Conservation (phyloP, 2,888 invertebrate species). For the Brassicogethes aeneus region DNA sequence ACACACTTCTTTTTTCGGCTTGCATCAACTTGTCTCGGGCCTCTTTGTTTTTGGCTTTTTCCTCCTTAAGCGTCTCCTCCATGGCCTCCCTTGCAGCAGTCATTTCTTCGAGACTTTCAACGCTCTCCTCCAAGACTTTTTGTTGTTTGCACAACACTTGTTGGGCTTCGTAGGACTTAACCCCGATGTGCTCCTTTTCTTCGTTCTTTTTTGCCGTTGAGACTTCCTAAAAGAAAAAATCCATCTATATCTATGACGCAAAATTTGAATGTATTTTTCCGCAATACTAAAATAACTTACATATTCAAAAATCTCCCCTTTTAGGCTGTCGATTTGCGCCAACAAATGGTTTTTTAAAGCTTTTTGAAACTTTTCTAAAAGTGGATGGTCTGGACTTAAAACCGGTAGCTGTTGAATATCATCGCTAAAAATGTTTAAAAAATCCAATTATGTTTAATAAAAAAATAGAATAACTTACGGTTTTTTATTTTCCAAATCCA, state of each 20-base stretch:
- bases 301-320: slow-evolving; percentile 57
- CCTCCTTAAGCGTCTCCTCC: slow-evolving; percentile 42
- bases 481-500: too few species aligned
- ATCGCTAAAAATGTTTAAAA: neutral
- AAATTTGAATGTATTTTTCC: slow-evolving; percentile 3
- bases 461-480: too few species aligned
- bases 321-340: slow-evolving; percentile 54
- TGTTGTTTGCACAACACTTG: slow-evolving; percentile 50
- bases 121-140: slow-evolving; percentile 48
- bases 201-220: slow-evolving; percentile 43
- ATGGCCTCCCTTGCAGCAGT: slow-evolving; percentile 45
- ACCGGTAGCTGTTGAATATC: slow-evolving; percentile 7
- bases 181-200: slow-evolving; percentile 49
- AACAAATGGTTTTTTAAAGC: slow-evolving; percentile 30
- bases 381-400: slow-evolving; percentile 27
- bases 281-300: slow-evolving; percentile 38
- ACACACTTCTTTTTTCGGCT: slow-evolving; percentile 38
- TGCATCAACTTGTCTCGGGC: slow-evolving; percentile 43
- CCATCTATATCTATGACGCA: too few species aligned
- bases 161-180: slow-evolving; percentile 52
- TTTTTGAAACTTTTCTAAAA: slow-evolving; percentile 27
- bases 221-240: slow-evolving; percentile 34
- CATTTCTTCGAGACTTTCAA: slow-evolving; percentile 44
- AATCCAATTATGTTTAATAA: too few species aligned
- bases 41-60: slow-evolving; percentile 42